These are phyloP conservation scores for Buceros bicornis DNA, from an alignment of 2,797 vertebrate genomes.

Conservation along the genomic window DNA sequence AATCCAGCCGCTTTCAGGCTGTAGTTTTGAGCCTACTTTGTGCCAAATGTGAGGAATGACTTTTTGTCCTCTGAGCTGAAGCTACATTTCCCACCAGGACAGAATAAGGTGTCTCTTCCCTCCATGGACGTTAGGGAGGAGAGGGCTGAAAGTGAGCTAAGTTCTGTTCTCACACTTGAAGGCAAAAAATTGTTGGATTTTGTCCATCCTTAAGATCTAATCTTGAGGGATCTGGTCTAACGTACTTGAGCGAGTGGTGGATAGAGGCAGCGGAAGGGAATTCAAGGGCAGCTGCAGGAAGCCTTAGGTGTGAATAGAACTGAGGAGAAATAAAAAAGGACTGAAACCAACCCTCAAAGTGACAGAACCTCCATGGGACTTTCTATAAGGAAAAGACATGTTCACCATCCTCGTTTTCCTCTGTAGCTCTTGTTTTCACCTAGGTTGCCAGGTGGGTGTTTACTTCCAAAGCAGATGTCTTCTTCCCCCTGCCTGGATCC, in stretches of 20 bases:
- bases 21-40: conserved; percentile 1
- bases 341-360: neutral
- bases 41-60: neutral
- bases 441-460: neutral
- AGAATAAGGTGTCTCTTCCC: neutral
- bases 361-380: neutral
- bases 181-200: neutral
- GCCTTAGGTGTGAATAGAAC: neutral
- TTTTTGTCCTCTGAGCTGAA: neutral
- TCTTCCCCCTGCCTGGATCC: neutral
- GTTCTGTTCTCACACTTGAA: neutral
- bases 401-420: neutral
- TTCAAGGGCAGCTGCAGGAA: neutral
- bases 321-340: neutral
- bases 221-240: neutral
- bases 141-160: neutral
- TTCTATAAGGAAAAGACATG: neutral
- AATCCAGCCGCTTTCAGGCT: conserved; percentile 6
- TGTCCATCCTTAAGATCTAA: neutral
- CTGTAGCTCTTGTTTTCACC: neutral
- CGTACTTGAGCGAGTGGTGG: neutral
- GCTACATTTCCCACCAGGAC: neutral
- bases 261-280: neutral
- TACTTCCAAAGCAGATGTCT: neutral
- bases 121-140: neutral